phyloP scores from a whole-genome alignment of 2,113 vertebrate genomes.

The Prunella fulvescens region DNA sequence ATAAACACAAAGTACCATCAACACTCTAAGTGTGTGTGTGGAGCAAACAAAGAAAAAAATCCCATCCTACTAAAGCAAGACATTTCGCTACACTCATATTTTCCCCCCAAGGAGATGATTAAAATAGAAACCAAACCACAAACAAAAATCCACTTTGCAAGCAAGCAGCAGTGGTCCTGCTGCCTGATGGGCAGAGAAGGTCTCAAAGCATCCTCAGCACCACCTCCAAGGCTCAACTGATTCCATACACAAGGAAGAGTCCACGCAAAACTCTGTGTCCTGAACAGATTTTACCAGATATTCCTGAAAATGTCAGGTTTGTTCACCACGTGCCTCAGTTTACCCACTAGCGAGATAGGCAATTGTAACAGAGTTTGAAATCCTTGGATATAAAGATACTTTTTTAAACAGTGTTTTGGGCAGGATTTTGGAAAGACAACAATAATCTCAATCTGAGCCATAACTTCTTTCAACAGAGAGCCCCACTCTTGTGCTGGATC shows the following conservation, averaged over 20 bases:
- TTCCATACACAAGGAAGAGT: rapidly evolving
- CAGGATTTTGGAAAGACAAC: background rate
- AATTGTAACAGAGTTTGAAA: background rate
- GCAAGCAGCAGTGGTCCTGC: background rate
- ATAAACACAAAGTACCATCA: slow-evolving; percentile 64
- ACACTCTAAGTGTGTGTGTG: background rate
- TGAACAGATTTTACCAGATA: background rate
- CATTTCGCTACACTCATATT: slow-evolving; percentile 9
- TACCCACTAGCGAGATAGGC: rapidly evolving
- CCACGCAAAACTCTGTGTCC: rapidly evolving
- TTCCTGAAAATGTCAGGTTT: background rate
- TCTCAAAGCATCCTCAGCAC: rapidly evolving
- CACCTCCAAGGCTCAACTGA: background rate
- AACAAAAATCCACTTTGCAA: slow-evolving; percentile 3
- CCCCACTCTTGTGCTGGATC: background rate
- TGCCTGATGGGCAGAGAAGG: background rate
- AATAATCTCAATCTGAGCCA: background rate
- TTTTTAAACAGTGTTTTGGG: rapidly evolving
- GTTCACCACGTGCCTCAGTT: background rate
- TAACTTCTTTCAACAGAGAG: background rate
- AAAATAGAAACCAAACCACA: slow-evolving; percentile 49
- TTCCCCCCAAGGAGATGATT: slow-evolving; percentile 35
- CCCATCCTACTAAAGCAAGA: slow-evolving; percentile 39
- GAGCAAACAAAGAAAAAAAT: slow-evolving; percentile 59
- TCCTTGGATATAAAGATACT: background rate